Percentiles rank a stretch among this genome's conserved stretches.
These are phyloP conservation scores for Mustela nigripes DNA, from an alignment of 2,113 vertebrate genomes.

Conservation along the genomic window DNA sequence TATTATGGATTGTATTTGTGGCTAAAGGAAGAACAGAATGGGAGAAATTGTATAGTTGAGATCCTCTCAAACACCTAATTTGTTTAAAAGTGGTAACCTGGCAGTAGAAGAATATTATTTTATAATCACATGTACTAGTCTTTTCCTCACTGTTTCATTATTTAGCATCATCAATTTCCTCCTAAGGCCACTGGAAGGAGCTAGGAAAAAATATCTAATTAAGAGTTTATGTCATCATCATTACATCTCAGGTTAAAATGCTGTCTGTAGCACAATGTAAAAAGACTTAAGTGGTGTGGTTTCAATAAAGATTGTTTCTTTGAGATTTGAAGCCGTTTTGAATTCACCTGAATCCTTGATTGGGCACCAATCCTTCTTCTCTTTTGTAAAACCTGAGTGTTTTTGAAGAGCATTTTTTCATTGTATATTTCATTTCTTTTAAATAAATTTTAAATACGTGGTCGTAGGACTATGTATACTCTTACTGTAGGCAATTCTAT, in stretches of 20 bases:
- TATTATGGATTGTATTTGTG: neutral
- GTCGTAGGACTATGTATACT: neutral
- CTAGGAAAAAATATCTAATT: neutral
- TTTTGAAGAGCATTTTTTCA: slow-evolving; percentile 1
- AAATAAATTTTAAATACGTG: neutral
- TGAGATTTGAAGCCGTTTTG: neutral
- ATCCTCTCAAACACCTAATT: neutral
- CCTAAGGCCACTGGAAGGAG: neutral
- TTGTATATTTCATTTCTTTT: neutral
- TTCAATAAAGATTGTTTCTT: neutral
- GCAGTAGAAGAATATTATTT: neutral
- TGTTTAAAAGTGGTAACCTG: neutral
- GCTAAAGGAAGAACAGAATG: neutral
- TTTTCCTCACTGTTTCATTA: neutral
- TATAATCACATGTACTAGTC: neutral
- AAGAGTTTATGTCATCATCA: neutral
- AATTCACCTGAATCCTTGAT: neutral
- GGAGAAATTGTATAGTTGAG: neutral
- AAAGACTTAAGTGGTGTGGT: neutral
- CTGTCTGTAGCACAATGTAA: neutral
- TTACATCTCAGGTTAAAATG: slow-evolving; percentile 1
- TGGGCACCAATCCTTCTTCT: neutral
- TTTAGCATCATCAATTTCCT: neutral
- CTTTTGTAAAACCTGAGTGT: neutral
- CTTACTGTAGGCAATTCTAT: neutral